Evolutionary conservation across 1,140 invertebrate genomes (phyloP).

Genomic region (Stenopsyche tienmushanensis): DNA sequence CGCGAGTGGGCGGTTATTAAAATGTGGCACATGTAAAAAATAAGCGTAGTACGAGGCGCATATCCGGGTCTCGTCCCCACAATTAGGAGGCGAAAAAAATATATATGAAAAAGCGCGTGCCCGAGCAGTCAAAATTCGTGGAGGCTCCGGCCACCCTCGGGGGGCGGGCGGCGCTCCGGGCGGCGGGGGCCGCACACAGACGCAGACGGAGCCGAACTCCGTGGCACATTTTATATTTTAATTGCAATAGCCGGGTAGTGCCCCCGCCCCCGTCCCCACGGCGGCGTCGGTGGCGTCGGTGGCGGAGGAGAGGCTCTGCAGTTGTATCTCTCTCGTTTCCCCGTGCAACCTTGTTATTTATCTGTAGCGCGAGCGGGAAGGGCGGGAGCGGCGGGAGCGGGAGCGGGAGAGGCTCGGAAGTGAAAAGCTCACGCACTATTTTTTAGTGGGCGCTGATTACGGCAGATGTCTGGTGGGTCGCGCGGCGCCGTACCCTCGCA

Average conservation of each 20-base stretch:
- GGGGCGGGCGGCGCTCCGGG: background rate
- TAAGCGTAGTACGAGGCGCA: slow-evolving; percentile 6
- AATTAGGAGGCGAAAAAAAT: slow-evolving; percentile 39
- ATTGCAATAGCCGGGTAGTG: slow-evolving; percentile 39
- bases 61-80: slow-evolving; percentile 28
- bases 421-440: slow-evolving; percentile 41
- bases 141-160: background rate
- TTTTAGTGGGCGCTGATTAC: slow-evolving; percentile 42
- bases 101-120: slow-evolving; percentile 40
- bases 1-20: slow-evolving; percentile 1
- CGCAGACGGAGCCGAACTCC: slow-evolving; percentile 33
- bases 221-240: slow-evolving; percentile 43
- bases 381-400: slow-evolving; percentile 27
- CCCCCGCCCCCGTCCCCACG: slow-evolving; percentile 9
- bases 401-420: background rate
- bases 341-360: slow-evolving; percentile 41
- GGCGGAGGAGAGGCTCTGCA: slow-evolving; percentile 32
- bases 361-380: slow-evolving; percentile 24
- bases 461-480: slow-evolving; percentile 38
- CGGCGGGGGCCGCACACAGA: background rate
- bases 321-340: slow-evolving; percentile 32
- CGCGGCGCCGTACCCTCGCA: slow-evolving; percentile 8
- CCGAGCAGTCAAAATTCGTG: slow-evolving; percentile 40
- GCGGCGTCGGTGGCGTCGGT: slow-evolving; percentile 27
- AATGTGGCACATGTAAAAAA: background rate